A percentile compares a stretch with the other conserved stretches of the same genome.
Evolutionary conservation across 1,140 invertebrate genomes (phyloP).

Genomic region (Phortica variegata): DNA sequence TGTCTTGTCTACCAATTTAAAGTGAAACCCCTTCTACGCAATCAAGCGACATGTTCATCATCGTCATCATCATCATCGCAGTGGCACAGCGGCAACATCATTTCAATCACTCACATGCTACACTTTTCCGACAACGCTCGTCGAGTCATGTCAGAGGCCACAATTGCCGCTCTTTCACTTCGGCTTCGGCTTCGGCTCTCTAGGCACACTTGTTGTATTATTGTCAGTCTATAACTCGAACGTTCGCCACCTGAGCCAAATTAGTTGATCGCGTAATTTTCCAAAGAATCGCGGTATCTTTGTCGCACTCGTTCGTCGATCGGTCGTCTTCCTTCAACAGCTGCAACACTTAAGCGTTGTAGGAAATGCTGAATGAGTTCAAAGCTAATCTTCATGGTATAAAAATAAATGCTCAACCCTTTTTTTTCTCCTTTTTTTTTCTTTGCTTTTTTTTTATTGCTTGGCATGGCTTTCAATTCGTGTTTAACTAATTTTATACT

Average conservation of each 20-base stretch:
- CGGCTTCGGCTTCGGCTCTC: not conserved
- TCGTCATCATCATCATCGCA: not conserved
- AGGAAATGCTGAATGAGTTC: too few species aligned
- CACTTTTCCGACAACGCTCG: not conserved
- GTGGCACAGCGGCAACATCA: not conserved
- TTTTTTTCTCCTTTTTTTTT: slow-evolving; percentile 11
- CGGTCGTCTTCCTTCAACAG: slow-evolving; percentile 26
- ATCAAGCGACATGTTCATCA: slow-evolving; percentile 9
- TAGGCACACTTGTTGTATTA: not conserved
- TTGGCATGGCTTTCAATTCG: slow-evolving; percentile 33
- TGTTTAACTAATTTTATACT: slow-evolving; percentile 54
- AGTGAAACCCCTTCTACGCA: slow-evolving; percentile 17
- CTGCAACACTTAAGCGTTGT: slow-evolving; percentile 47
- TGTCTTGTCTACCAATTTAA: slow-evolving; percentile 17
- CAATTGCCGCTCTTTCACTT: slow-evolving; percentile 41
- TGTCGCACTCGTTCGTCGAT: slow-evolving; percentile 29
- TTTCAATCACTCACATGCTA: slow-evolving; percentile 15
- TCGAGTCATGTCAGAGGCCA: not conserved
- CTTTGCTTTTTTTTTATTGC: not conserved
- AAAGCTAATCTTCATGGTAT: too few species aligned
- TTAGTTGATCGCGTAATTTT: slow-evolving; percentile 42
- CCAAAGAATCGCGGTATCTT: too few species aligned
- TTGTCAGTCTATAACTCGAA: too few species aligned
- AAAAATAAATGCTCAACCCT: slow-evolving; percentile 27
- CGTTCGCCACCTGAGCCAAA: slow-evolving; percentile 48